A percentile compares a stretch with the other conserved stretches of the same genome.
Evolutionary conservation across 2,113 vertebrate species (phyloP).

Genomic region (Diadophis punctatus): DNA sequence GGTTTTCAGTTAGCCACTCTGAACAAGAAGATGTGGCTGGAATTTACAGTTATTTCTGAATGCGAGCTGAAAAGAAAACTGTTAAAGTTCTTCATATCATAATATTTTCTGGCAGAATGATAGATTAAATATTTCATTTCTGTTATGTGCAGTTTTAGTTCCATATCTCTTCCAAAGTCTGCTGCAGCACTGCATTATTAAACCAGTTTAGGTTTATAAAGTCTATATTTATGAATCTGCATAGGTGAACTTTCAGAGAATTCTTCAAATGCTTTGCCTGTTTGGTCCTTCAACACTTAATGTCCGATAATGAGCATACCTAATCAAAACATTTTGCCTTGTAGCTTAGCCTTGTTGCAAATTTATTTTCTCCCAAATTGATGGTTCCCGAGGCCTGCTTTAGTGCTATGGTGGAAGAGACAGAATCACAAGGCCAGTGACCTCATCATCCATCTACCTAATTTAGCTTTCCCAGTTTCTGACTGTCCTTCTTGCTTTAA

Average conservation of each 20-base stretch:
- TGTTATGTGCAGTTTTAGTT: neutral
- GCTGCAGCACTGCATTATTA: neutral
- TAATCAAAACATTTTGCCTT: neutral
- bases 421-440: neutral
- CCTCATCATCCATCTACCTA: neutral
- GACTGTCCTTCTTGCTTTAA: neutral
- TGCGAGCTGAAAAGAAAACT: neutral
- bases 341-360: neutral
- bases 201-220: neutral
- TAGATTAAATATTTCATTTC: neutral
- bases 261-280: neutral
- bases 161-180: neutral
- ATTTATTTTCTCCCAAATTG: neutral
- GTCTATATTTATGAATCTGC: neutral
- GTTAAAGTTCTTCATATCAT: neutral
- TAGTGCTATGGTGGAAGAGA: neutral
- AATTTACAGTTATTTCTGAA: neutral
- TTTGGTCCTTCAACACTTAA: neutral
- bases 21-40: neutral
- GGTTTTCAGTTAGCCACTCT: neutral
- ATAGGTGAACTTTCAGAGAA: neutral
- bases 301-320: neutral
- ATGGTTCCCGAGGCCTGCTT: neutral
- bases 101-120: neutral
- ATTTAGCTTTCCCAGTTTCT: neutral